Percentiles rank a stretch among this genome's conserved stretches.
Evolutionary conservation across 2,797 vertebrate genomes (phyloP).

Genomic region (Halcyon badia): DNA sequence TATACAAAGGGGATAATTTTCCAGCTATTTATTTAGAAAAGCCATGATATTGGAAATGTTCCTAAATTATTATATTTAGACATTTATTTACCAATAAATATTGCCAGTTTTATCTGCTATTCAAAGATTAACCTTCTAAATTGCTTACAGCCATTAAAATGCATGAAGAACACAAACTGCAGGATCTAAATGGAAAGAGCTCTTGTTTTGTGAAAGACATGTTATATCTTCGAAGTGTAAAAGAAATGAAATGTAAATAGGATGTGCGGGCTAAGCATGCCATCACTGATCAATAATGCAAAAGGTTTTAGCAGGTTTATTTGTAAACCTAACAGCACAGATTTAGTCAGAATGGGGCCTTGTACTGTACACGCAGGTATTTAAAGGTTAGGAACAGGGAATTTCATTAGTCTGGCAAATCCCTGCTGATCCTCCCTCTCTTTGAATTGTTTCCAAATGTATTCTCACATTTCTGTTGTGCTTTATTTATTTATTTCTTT

Average conservation of each 20-base stretch:
- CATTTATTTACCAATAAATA: constrained; percentile 68
- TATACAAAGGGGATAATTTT: background rate
- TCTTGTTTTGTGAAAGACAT: constrained; percentile 5
- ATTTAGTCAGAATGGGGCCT: constrained; percentile 6
- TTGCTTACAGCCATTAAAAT: constrained; percentile 33
- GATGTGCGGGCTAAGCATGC: background rate
- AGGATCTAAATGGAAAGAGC: constrained; percentile 1
- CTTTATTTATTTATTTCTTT: background rate
- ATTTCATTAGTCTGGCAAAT: constrained; percentile 42
- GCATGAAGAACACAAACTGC: constrained; percentile 6
- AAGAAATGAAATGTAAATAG: constrained; percentile 41
- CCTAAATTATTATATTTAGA: constrained; percentile 68
- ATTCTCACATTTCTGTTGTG: background rate
- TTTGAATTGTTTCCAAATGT: constrained; percentile 31
- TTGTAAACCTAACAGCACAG: constrained; percentile 26
- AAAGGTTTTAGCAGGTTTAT: constrained; percentile 46
- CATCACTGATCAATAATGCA: constrained; percentile 61
- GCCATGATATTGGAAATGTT: constrained; percentile 48
- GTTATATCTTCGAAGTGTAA: background rate
- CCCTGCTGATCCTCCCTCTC: constrained; percentile 3
- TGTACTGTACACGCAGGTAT: background rate
- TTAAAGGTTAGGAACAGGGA: constrained; percentile 43
- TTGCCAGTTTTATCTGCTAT: constrained; percentile 46
- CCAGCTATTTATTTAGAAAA: constrained; percentile 11
- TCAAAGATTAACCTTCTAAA: constrained; percentile 33